These are phyloP conservation scores for Copsychus sechellarum DNA, from an alignment of 2,113 vertebrate genomes.

Conservation along the genomic window DNA sequence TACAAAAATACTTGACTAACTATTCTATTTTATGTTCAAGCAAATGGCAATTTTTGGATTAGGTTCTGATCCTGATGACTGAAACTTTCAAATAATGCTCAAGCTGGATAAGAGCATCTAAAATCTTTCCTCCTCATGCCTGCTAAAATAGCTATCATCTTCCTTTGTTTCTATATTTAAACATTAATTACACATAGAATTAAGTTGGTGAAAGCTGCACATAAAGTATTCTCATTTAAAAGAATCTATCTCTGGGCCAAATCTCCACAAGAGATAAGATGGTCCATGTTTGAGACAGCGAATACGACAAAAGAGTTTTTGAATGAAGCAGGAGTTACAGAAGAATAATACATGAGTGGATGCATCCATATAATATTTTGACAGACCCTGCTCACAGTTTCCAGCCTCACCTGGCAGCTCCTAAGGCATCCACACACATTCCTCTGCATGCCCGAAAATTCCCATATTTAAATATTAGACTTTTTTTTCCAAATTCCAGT, in stretches of 20 bases:
- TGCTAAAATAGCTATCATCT: constrained; percentile 8
- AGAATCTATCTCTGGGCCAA: not conserved
- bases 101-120: constrained; percentile 46
- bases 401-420: not conserved
- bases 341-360: not conserved
- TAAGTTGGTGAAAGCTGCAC: constrained; percentile 22
- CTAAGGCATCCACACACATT: not conserved
- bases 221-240: constrained; percentile 6
- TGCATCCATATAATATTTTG: not conserved
- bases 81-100: constrained; percentile 18
- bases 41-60: constrained; percentile 3
- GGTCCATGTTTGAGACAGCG: not conserved
- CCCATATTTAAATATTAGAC: not conserved
- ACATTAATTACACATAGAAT: constrained; percentile 38
- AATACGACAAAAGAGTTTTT: not conserved
- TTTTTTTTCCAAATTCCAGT: not conserved
- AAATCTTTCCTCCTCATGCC: not conserved
- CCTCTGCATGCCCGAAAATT: not conserved
- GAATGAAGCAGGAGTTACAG: not conserved
- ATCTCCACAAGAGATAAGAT: not conserved
- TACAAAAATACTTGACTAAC: not conserved
- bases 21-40: constrained; percentile 8
- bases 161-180: constrained; percentile 64
- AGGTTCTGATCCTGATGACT: constrained; percentile 1
- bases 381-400: not conserved